A percentile compares a stretch with the other conserved stretches of the same genome.
phyloP scores from a whole-genome alignment of 2,113 vertebrate genomes.

The Hydropotes inermis region DNA sequence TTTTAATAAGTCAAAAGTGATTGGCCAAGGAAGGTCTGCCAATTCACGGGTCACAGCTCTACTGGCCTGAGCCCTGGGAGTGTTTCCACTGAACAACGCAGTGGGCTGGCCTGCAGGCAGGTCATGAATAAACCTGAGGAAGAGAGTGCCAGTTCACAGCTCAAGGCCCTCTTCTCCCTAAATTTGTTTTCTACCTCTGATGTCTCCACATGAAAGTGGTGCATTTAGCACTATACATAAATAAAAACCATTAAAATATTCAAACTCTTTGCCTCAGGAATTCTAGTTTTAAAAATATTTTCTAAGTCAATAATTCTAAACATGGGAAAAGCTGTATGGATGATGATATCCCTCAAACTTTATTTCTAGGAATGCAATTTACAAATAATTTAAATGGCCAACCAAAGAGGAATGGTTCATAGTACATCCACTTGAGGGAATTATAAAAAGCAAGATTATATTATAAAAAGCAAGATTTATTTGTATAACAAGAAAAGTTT shows the following conservation, averaged over 20 bases:
- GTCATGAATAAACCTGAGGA: background rate
- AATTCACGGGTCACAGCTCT: background rate
- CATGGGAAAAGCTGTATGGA: background rate
- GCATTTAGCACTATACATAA: background rate
- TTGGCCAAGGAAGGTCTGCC: background rate
- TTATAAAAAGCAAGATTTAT: conserved; percentile 31
- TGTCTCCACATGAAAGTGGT: background rate
- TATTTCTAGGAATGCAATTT: conserved; percentile 49
- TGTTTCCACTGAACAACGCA: background rate
- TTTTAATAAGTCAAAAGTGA: background rate
- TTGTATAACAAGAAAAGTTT: conserved; percentile 13
- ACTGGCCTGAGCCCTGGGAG: background rate
- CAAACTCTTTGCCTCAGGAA: background rate
- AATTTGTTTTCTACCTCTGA: background rate
- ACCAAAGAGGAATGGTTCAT: conserved; percentile 24
- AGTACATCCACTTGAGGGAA: background rate
- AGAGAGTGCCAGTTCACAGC: background rate
- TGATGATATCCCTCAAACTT: conserved; percentile 6
- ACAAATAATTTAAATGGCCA: conserved; percentile 49
- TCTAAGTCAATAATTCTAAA: conserved; percentile 43
- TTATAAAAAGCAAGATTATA: conserved; percentile 29
- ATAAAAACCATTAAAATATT: background rate
- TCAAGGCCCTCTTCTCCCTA: background rate
- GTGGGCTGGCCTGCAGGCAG: background rate
- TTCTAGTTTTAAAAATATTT: conserved; percentile 16